Evolutionary conservation across 2,888 invertebrate genomes (phyloP).

Genomic region (Syritta pipiens): DNA sequence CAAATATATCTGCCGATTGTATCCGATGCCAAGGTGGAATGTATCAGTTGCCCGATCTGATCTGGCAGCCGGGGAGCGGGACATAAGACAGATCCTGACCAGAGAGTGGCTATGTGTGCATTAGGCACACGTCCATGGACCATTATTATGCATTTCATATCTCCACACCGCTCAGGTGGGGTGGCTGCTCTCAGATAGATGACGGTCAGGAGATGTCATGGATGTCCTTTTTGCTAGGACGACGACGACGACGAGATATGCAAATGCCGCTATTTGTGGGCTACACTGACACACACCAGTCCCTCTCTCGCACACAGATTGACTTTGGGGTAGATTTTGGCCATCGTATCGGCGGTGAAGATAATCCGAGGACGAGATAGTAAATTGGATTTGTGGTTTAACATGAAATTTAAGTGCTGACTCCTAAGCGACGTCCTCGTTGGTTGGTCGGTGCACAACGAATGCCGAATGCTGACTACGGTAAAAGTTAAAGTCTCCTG

Average conservation of each 20-base stretch:
- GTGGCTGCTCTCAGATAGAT: slow-evolving; percentile 34
- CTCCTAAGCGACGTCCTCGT: slow-evolving; percentile 26
- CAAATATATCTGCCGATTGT: slow-evolving; percentile 49
- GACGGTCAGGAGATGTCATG: slow-evolving; percentile 48
- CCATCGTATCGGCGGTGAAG: slow-evolving; percentile 48
- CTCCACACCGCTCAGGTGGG: slow-evolving; percentile 18
- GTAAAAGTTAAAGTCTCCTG: slow-evolving; percentile 27
- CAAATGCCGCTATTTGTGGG: slow-evolving; percentile 47
- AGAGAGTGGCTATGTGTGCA: slow-evolving; percentile 45
- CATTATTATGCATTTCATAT: slow-evolving; percentile 64
- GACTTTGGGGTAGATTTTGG: slow-evolving; percentile 55
- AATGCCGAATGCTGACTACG: slow-evolving; percentile 33
- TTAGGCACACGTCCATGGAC: slow-evolving; percentile 63
- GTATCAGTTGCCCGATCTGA: slow-evolving; percentile 22
- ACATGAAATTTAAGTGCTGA: slow-evolving; percentile 66
- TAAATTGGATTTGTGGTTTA: slow-evolving; percentile 66
- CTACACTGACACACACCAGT: neutral
- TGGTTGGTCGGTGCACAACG: slow-evolving; percentile 4
- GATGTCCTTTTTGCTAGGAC: slow-evolving; percentile 40
- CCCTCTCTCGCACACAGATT: slow-evolving; percentile 26
- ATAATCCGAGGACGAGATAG: slow-evolving; percentile 59
- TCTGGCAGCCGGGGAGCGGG: neutral
- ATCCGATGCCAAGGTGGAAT: slow-evolving; percentile 56
- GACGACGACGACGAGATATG: slow-evolving; percentile 43
- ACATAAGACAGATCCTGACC: slow-evolving; percentile 6